These are phyloP conservation scores for Anticlea derivata DNA, from an alignment of 2,888 invertebrate genomes.

Conservation along the genomic window DNA sequence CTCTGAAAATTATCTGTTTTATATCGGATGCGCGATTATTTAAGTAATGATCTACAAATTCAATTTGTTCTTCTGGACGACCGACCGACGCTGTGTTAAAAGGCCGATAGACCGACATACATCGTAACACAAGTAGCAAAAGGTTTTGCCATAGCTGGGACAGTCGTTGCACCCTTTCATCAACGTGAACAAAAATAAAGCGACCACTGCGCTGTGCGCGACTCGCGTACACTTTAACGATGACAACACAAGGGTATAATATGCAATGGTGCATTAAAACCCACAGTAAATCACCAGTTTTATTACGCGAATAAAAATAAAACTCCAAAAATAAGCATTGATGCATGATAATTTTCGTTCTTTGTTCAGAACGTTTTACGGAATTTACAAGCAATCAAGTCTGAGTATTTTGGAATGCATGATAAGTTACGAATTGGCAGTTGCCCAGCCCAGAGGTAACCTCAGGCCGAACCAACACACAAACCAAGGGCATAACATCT, in stretches of 20 bases:
- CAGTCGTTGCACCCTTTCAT: slow-evolving; percentile 41
- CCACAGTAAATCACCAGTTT: slow-evolving; percentile 40
- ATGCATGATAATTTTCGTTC: slow-evolving; percentile 30
- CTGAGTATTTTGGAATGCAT: slow-evolving; percentile 7
- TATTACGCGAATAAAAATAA: slow-evolving; percentile 37
- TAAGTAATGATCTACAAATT: no score
- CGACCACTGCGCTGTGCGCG: slow-evolving; percentile 30
- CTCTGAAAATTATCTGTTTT: no score
- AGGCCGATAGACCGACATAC: no score
- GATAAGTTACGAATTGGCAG: slow-evolving; percentile 12
- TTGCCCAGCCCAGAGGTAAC: slow-evolving; percentile 7
- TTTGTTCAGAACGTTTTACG: slow-evolving; percentile 21
- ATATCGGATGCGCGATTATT: no score
- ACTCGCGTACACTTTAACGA: slow-evolving; percentile 27
- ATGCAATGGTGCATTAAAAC: slow-evolving; percentile 45
- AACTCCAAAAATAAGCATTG: slow-evolving; percentile 33
- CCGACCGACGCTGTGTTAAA: no score
- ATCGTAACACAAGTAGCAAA: slow-evolving; percentile 26
- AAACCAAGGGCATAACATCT: slow-evolving; percentile 11
- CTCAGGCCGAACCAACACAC: slow-evolving; percentile 1
- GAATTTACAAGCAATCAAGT: slow-evolving; percentile 17
- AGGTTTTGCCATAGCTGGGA: slow-evolving; percentile 12
- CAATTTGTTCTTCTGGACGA: no score
- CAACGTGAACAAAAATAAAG: slow-evolving; percentile 41
- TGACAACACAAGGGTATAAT: slow-evolving; percentile 47